A percentile compares a stretch with the other conserved stretches of the same genome.
phyloP scores from a whole-genome alignment of 2,797 vertebrate genomes.

The Furcifer pardalis region DNA sequence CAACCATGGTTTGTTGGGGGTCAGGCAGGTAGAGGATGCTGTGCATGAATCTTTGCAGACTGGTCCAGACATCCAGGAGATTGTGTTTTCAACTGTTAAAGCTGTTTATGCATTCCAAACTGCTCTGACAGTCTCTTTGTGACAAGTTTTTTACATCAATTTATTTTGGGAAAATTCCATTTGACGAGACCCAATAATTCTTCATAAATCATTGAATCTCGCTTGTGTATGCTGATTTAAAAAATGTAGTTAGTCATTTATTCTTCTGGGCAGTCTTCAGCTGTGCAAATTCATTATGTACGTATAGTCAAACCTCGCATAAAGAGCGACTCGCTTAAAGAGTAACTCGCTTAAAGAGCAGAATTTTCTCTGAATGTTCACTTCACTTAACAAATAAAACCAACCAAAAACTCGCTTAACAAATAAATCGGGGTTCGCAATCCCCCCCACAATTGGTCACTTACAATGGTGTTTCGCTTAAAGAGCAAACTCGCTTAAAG shows the following conservation, averaged over 20 bases:
- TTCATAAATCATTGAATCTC: conserved; percentile 93
- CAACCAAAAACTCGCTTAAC: no score
- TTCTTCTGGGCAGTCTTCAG: conserved; percentile 78
- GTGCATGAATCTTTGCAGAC: conserved; percentile 80
- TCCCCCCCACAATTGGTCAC: no score
- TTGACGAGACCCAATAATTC: conserved; percentile 84
- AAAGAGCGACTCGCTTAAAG: no score
- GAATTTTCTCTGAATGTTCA: no score
- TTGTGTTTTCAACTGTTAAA: conserved; percentile 92
- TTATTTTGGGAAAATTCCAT: conserved; percentile 99
- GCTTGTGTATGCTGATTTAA: conserved; percentile 90
- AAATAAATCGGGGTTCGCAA: no score
- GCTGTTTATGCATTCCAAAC: conserved; percentile 92
- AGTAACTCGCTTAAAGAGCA: no score
- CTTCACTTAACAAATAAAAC: no score
- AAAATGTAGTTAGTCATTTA: conserved; percentile 84
- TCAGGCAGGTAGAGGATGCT: conserved; percentile 65
- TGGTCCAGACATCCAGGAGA: conserved; percentile 82
- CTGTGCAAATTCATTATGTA: conserved; percentile 60
- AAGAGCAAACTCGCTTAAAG: no score
- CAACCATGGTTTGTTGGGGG: conserved; percentile 85
- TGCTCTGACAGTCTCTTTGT: conserved; percentile 93
- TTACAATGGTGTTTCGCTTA: no score
- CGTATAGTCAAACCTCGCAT: no score
- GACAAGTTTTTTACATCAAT: conserved; percentile 91